Evolutionary conservation across 2,113 vertebrate species (phyloP).

Genomic region (Centropus unirufus): DNA sequence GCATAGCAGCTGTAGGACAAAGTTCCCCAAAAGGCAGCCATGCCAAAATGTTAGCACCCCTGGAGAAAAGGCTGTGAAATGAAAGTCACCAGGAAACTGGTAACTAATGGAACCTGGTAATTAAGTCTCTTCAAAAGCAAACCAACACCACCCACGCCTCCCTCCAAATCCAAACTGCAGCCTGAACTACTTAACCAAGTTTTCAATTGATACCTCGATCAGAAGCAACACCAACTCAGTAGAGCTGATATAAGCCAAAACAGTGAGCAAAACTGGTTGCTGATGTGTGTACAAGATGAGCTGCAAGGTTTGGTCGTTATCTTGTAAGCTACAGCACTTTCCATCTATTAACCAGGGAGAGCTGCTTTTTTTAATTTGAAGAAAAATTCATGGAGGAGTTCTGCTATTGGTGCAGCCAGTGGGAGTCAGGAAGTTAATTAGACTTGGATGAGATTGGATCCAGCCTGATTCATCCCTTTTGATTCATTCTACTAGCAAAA

Average conservation of each 20-base stretch:
- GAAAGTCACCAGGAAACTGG: neutral
- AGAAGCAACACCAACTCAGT: neutral
- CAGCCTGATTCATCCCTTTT: neutral
- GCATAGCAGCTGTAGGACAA: neutral
- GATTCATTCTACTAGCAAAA: neutral
- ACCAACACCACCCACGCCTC: no score
- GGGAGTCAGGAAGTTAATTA: constrained; percentile 50
- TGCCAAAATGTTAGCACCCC: neutral
- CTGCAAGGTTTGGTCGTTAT: neutral
- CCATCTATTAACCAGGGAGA: constrained; percentile 12
- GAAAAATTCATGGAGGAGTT: neutral
- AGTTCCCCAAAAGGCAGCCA: neutral
- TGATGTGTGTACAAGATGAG: neutral
- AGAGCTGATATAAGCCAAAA: neutral
- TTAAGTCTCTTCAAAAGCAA: neutral
- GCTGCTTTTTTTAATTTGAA: constrained; percentile 15
- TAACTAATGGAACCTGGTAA: neutral
- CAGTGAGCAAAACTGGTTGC: neutral
- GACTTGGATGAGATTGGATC: neutral
- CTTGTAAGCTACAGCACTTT: neutral
- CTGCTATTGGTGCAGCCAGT: neutral
- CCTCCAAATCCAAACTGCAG: neutral
- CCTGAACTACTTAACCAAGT: neutral
- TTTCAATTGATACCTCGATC: neutral
- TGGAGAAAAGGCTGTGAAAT: neutral